phyloP scores from a whole-genome alignment of 2,888 invertebrate species.

The Notodonta dromedarius region DNA sequence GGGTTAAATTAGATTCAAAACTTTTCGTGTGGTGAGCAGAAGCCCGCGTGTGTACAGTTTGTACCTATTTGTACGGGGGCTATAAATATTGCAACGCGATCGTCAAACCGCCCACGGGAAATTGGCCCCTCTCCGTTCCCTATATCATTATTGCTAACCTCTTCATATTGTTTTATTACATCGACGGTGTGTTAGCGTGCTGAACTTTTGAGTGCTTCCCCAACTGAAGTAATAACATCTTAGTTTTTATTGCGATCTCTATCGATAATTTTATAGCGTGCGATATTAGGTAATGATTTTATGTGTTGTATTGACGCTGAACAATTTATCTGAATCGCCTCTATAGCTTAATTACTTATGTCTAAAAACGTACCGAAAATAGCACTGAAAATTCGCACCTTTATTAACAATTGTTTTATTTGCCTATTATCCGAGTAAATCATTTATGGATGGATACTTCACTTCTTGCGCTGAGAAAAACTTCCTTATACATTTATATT shows the following conservation, averaged over 20 bases:
- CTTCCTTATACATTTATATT: too few species aligned
- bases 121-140: slow-evolving; percentile 49
- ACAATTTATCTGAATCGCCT: background rate
- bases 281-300: too few species aligned
- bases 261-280: background rate
- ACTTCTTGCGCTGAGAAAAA: too few species aligned
- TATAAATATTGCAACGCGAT: slow-evolving; percentile 60
- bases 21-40: too few species aligned
- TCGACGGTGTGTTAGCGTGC: background rate
- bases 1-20: too few species aligned
- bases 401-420: too few species aligned
- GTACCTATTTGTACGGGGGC: slow-evolving; percentile 26
- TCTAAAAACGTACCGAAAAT: too few species aligned
- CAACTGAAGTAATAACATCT: background rate
- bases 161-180: slow-evolving; percentile 30
- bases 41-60: background rate
- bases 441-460: too few species aligned
- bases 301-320: too few species aligned
- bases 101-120: slow-evolving; percentile 57
- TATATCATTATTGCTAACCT: slow-evolving; percentile 41
- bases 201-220: slow-evolving; percentile 4
- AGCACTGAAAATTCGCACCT: too few species aligned
- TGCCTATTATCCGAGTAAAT: too few species aligned
- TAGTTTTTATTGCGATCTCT: background rate
- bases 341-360: too few species aligned